A percentile compares a stretch with the other conserved stretches of the same genome.
Evolutionary conservation across 1,140 invertebrate species (phyloP).

Genomic region (Geopemphigus sp.): DNA sequence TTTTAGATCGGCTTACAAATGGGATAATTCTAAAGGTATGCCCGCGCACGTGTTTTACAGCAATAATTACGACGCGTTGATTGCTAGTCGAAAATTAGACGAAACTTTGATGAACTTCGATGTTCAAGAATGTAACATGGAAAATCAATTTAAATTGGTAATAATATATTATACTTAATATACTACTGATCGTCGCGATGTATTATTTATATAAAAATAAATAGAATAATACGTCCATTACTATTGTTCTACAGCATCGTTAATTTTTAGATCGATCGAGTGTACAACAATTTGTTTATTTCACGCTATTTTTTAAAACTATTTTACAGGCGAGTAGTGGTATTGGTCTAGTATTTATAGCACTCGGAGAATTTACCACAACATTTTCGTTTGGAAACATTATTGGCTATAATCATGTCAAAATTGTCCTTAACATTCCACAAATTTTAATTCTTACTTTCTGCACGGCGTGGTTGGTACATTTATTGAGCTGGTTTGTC

Average conservation of each 20-base stretch:
- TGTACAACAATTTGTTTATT: too few relatives aligned
- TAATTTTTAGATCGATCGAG: too few relatives aligned
- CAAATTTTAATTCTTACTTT: background rate
- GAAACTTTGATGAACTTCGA: slow-evolving; percentile 31
- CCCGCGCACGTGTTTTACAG: slow-evolving; percentile 27
- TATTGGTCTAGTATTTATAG: slow-evolving; percentile 19
- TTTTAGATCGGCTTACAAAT: slow-evolving; percentile 28
- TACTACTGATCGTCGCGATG: background rate
- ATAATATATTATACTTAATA: background rate
- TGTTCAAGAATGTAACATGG: slow-evolving; percentile 41
- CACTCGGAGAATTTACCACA: background rate
- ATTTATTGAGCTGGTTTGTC: slow-evolving; percentile 4
- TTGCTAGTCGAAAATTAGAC: slow-evolving; percentile 43
- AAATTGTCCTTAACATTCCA: slow-evolving; percentile 8
- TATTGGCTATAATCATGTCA: background rate
- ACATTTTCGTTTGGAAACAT: slow-evolving; percentile 18
- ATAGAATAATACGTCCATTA: too few relatives aligned
- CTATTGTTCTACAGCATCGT: too few relatives aligned
- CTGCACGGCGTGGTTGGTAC: background rate
- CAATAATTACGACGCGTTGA: slow-evolving; percentile 19
- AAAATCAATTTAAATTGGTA: slow-evolving; percentile 45
- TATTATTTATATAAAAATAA: too few relatives aligned
- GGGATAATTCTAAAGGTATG: slow-evolving; percentile 31
- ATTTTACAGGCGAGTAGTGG: slow-evolving; percentile 28
- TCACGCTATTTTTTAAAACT: background rate